Percentiles rank a stretch among this genome's conserved stretches.
phyloP scores from a whole-genome alignment of 2,888 invertebrate genomes.

The Achlya flavicornis region DNA sequence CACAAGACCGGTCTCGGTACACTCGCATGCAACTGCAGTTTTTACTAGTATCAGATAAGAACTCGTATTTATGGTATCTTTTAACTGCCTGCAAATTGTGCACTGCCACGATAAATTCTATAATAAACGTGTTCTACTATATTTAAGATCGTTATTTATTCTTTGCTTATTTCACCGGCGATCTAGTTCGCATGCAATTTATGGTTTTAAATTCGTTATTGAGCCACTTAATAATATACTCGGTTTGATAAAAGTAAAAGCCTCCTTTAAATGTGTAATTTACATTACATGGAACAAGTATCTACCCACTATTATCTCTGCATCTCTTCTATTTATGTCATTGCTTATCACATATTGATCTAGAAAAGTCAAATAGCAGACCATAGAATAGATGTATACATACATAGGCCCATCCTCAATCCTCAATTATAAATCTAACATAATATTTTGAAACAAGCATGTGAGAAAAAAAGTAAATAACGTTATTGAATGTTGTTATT shows the following conservation, averaged over 20 bases:
- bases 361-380: neutral
- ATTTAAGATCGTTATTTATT: constrained; percentile 1
- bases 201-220: neutral
- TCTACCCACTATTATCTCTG: neutral
- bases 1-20: constrained; percentile 26
- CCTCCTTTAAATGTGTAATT: neutral
- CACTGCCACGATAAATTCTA: constrained; percentile 3
- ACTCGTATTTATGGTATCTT: constrained; percentile 12
- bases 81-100: constrained; percentile 13
- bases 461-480: neutral
- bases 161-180: neutral
- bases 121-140: neutral
- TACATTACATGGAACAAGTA: neutral
- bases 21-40: neutral
- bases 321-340: neutral
- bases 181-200: constrained; percentile 2
- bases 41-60: constrained; percentile 13
- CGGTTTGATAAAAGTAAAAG: neutral
- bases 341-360: neutral
- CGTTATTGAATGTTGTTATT: neutral
- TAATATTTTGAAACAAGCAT: neutral
- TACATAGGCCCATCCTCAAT: neutral
- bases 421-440: neutral
- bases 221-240: neutral
- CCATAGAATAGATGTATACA: neutral